These are phyloP conservation scores for Festucalex cinctus DNA, from an alignment of 2,113 vertebrate species.

Conservation along the genomic window DNA sequence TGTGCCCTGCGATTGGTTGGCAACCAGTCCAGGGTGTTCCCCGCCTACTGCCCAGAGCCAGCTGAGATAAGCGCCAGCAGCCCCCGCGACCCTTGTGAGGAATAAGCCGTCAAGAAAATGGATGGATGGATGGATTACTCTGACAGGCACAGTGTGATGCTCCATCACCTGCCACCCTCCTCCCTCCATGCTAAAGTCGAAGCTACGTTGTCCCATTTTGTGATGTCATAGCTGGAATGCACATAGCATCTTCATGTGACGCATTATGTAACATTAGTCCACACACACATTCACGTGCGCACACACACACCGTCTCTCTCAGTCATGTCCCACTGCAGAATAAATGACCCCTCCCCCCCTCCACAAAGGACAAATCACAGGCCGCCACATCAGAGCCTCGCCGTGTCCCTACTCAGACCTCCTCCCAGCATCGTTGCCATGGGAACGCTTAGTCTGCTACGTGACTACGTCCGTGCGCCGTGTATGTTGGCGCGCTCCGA, in stretches of 20 bases:
- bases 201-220: background rate
- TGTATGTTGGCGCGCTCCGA: background rate
- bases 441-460: conserved; percentile 51
- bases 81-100: too few relatives aligned
- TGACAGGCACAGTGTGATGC: background rate
- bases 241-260: background rate
- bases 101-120: too few relatives aligned
- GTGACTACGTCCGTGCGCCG: conserved; percentile 27
- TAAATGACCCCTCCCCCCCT: conserved; percentile 47
- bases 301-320: conserved; percentile 17
- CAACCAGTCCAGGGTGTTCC: too few relatives aligned
- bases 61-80: too few relatives aligned
- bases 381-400: conserved; percentile 41
- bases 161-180: background rate
- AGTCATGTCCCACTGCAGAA: conserved; percentile 75
- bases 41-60: too few relatives aligned
- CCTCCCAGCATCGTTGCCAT: conserved; percentile 43
- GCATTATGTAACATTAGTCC: background rate
- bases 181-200: background rate
- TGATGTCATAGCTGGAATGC: background rate
- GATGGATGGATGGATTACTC: background rate
- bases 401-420: too few relatives aligned
- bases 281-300: conserved; percentile 5
- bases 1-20: too few relatives aligned
- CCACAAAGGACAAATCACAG: conserved; percentile 46